These are phyloP conservation scores for Drosophila neonasuta DNA, from an alignment of 2,888 invertebrate species.

Conservation along the genomic window DNA sequence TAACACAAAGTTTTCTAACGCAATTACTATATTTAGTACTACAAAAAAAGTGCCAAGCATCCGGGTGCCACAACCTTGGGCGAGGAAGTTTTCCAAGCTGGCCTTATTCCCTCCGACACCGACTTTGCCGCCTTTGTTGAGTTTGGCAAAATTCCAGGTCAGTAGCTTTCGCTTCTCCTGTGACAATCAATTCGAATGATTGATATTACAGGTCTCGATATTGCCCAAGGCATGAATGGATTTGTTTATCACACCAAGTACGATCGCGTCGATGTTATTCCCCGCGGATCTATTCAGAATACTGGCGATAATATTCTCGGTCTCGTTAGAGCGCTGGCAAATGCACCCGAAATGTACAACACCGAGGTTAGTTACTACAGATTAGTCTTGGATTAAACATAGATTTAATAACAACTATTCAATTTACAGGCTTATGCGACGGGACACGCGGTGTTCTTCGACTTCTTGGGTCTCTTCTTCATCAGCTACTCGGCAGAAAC, in stretches of 20 bases:
- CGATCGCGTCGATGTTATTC: slow-evolving; percentile 85
- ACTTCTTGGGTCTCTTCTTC: slow-evolving; percentile 87
- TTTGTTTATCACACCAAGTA: slow-evolving; percentile 90
- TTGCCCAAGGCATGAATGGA: slow-evolving; percentile 88
- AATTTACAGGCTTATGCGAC: slow-evolving; percentile 78
- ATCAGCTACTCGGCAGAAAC: slow-evolving; percentile 84
- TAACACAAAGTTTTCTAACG: no score
- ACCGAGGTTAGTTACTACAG: slow-evolving; percentile 56
- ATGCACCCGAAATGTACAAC: slow-evolving; percentile 79
- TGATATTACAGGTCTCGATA: slow-evolving; percentile 86
- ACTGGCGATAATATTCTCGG: slow-evolving; percentile 88
- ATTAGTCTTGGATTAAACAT: not conserved
- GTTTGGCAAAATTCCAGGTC: slow-evolving; percentile 85
- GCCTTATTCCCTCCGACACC: slow-evolving; percentile 86
- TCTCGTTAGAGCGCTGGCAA: slow-evolving; percentile 83
- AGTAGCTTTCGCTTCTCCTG: no score
- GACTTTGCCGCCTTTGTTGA: slow-evolving; percentile 87
- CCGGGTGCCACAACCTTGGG: slow-evolving; percentile 84
- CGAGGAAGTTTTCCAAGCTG: slow-evolving; percentile 86
- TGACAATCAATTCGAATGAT: no score
- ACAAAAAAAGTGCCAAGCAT: slow-evolving; percentile 83
- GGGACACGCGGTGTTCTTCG: slow-evolving; percentile 86
- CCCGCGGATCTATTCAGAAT: slow-evolving; percentile 87
- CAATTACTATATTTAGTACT: slow-evolving; percentile 68
- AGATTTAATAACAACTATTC: not conserved